phyloP scores from a whole-genome alignment of 2,888 invertebrate genomes.

The Tinea semifulvella region DNA sequence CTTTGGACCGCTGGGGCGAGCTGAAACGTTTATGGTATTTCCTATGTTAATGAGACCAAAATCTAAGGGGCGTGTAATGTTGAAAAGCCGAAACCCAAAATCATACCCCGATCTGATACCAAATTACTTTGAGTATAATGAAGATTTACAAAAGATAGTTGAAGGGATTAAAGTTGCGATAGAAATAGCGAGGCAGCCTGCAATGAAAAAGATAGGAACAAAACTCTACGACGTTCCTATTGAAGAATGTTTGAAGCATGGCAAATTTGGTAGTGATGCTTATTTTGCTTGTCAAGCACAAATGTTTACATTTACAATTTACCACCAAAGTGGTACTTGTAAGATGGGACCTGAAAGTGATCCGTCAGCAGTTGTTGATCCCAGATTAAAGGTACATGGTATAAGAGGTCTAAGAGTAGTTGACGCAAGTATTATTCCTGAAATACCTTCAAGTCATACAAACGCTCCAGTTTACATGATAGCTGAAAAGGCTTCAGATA shows the following conservation, averaged over 20 bases:
- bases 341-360: slow-evolving; percentile 70
- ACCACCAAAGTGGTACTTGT: slow-evolving; percentile 74
- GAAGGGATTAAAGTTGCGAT: slow-evolving; percentile 70
- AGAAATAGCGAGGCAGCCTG: slow-evolving; percentile 64
- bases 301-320: slow-evolving; percentile 74
- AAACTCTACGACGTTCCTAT: slow-evolving; percentile 68
- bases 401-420: slow-evolving; percentile 74
- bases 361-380: slow-evolving; percentile 71
- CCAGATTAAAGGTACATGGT: slow-evolving; percentile 71
- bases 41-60: slow-evolving; percentile 78
- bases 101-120: slow-evolving; percentile 79
- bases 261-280: slow-evolving; percentile 69
- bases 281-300: slow-evolving; percentile 76
- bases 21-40: slow-evolving; percentile 64
- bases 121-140: slow-evolving; percentile 74
- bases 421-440: slow-evolving; percentile 83
- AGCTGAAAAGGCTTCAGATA: slow-evolving; percentile 79
- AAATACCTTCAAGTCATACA: slow-evolving; percentile 79
- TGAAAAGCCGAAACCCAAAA: slow-evolving; percentile 77
- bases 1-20: slow-evolving; percentile 42
- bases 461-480: slow-evolving; percentile 84
- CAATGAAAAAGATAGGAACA: slow-evolving; percentile 67
- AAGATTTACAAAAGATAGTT: slow-evolving; percentile 72
- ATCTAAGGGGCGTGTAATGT: slow-evolving; percentile 72
- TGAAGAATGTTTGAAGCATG: slow-evolving; percentile 63